Base-by-base conservation (phyloP, 2,888 invertebrate species). In the Amaurobius ferox region DNA sequence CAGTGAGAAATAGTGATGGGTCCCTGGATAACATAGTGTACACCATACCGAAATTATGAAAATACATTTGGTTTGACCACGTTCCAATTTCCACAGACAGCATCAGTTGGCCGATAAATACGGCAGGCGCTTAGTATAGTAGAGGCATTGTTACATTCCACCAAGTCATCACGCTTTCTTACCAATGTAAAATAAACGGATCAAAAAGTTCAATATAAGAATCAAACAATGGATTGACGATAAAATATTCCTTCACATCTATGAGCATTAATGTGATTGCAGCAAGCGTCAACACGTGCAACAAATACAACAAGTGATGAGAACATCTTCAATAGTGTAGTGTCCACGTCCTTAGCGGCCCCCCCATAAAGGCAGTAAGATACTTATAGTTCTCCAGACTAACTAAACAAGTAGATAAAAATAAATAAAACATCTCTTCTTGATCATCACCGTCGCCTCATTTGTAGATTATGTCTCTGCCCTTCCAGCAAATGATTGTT, bases 191-290 rank as follows among this genome's bases (percentile, higher is more conserved):
- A 23, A 55, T 1, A 55, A 55, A 55, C 23, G 55, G 44, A 55
- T 55, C 55, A 55, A 55, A 55, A 55, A 55, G 55, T 55, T 23
- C 23, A 55, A 55, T 16, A 16, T 2, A 44, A 5, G 23, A 55
- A 55, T 16, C 55, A 55, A 55, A 55, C 23, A 55, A 55, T 55
- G 23, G 19, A 23, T 2, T 23, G 19, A 55, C 19, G 55, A 55
- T 5, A 30, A 48, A 55, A 71, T 23, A 71, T 48, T 28, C 48
- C n/a, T 71, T 48, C 23, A 29, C 40, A 40, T 5, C n/a, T 29
- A 62, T 79, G 79, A 79, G 79, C 79, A 71, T 71, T 71, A 23
- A 26, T 32, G 71, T 79, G 71, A 79, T 70, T 71, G 79, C 71
- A 79, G 79, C 79, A 79, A 79, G 71, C 62, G 40, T 44, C 71